Evolutionary conservation across 2,888 invertebrate genomes (phyloP), one percentile per base, ranked within the genome.

Genomic region (Gonocerus acuteangulatus): DNA sequence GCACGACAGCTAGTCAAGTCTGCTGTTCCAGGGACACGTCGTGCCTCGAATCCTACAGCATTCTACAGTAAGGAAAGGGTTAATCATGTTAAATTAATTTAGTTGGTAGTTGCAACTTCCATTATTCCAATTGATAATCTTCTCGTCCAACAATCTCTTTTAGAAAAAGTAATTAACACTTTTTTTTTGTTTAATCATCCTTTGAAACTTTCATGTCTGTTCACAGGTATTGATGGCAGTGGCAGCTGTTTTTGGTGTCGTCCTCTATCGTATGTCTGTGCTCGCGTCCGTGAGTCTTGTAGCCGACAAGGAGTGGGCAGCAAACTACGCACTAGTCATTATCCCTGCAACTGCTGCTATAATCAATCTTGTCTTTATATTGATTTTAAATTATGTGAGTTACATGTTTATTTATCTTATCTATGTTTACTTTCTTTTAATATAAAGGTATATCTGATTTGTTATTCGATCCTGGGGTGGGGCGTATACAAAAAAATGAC

Each of bases 321-420:
- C 86, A 1, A 85, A 84, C 69, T 82, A 83, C 71, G 88, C 88
- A 0, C 84, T 91, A 70, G 78, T 95, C 70, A 84, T 95, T 71
- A 93, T 92, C 16, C 88, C 95, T 0, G 83, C 86, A 19, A 92
- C 94, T 1, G 95, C 95, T 0, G 96, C 96, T 1, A 83, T 83
- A 69, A 88, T 99, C 71, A 97, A 97, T 78, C 79, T 97, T 68
- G 79, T 85, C 61, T 86, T 93, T 73, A 96, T 97, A 70, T 83
- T 93, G 69, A 75, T 95, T 61, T 88, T 97, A 69, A 94, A 93
- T 73, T 86, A 83, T 79, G 84, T 87, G 72, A 78, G 74, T 21
- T 16, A 45, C 22, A 16, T 3, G 34, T 36, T 19, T 11, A 15
- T 36, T 56, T 18, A 13, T 13, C 39, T 13, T n/a, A n/a, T n/a